A percentile compares a stretch with the other conserved stretches of the same genome.
These are phyloP conservation scores for Cebidichthys violaceus DNA, from an alignment of 2,113 vertebrate genomes.

Conservation along the genomic window DNA sequence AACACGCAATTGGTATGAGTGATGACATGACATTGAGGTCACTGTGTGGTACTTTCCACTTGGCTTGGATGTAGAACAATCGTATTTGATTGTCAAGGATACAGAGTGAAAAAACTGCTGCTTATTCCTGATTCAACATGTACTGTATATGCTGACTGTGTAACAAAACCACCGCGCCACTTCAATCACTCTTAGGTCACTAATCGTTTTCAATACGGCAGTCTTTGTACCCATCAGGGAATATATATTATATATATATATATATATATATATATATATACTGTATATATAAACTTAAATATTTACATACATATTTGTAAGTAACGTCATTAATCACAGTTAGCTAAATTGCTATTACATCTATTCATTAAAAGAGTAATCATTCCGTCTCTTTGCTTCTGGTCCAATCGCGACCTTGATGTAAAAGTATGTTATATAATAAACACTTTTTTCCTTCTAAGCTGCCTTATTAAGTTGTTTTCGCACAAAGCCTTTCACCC, in stretches of 20 bases:
- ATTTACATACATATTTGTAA: neutral
- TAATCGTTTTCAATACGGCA: neutral
- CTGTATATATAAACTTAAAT: neutral
- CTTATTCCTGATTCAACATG: neutral
- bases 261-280: neutral
- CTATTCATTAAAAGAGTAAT: neutral
- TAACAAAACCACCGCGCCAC: neutral
- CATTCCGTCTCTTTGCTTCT: neutral
- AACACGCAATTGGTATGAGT: neutral
- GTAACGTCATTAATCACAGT: neutral
- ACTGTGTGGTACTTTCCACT: neutral
- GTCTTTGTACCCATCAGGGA: neutral
- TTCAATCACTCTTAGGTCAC: neutral
- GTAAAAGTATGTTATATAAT: neutral
- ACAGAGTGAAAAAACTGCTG: neutral
- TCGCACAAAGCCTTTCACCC: slow-evolving; percentile 23
- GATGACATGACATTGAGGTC: neutral
- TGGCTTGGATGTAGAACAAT: neutral
- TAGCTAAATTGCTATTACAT: neutral
- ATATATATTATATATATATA: too few relatives aligned
- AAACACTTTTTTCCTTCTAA: neutral
- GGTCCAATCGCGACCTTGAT: neutral
- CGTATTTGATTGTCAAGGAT: neutral
- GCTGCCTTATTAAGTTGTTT: slow-evolving; percentile 35
- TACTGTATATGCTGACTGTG: neutral